Evolutionary conservation across 2,113 vertebrate species (phyloP).

Genomic region (Isichthys henryi): DNA sequence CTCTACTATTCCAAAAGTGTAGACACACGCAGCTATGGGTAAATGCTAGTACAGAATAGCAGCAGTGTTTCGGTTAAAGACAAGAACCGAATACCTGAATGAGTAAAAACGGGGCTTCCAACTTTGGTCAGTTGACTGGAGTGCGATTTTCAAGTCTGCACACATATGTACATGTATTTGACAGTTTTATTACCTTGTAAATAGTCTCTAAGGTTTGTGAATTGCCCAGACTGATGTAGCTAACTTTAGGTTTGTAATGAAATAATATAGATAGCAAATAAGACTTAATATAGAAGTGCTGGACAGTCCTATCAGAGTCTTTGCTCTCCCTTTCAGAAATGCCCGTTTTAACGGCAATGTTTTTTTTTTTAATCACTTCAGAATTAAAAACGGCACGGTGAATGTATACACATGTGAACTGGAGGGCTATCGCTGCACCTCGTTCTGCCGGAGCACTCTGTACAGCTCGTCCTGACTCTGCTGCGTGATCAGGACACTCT

Average conservation of each 20-base stretch:
- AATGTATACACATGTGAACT: neutral
- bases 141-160: neutral
- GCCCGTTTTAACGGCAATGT: neutral
- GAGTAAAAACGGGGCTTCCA: neutral
- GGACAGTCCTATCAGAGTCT: neutral
- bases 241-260: neutral
- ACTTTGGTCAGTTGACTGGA: neutral
- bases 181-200: neutral
- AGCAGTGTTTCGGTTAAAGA: neutral
- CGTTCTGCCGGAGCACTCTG: slow-evolving; percentile 69
- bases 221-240: neutral
- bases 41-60: neutral
- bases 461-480: slow-evolving; percentile 85
- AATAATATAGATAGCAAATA: neutral
- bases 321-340: neutral
- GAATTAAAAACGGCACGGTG: neutral
- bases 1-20: neutral
- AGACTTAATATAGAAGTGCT: neutral
- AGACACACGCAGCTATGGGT: neutral
- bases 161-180: neutral
- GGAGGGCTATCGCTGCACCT: slow-evolving; percentile 49
- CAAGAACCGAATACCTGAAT: neutral
- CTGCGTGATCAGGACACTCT: slow-evolving; percentile 83
- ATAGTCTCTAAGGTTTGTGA: neutral
- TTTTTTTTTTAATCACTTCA: neutral